Evolutionary conservation across 1,140 invertebrate species (phyloP).

Genomic region (Drosophila lacertosa): DNA sequence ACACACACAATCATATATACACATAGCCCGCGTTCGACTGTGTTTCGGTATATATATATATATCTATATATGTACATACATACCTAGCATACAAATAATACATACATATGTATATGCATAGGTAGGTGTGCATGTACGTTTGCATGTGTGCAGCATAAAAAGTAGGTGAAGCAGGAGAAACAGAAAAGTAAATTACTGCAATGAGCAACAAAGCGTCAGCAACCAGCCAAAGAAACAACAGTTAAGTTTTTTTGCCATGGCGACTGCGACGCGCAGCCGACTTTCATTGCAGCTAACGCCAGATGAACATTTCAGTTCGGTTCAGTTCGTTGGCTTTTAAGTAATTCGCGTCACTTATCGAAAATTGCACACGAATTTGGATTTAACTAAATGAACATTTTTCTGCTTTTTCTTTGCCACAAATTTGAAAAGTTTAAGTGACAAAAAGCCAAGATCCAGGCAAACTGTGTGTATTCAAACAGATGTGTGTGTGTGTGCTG

Average conservation of each 20-base stretch:
- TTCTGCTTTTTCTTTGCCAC: slow-evolving; percentile 14
- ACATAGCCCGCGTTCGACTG: neutral
- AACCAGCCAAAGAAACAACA: slow-evolving; percentile 54
- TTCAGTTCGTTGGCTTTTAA: slow-evolving; percentile 51
- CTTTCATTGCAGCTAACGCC: slow-evolving; percentile 55
- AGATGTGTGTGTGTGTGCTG: slow-evolving; percentile 20
- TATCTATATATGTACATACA: slow-evolving; percentile 12
- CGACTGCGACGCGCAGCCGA: slow-evolving; percentile 36
- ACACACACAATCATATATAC: neutral
- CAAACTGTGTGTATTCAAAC: slow-evolving; percentile 36
- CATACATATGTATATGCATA: slow-evolving; percentile 20
- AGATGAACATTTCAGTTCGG: slow-evolving; percentile 37
- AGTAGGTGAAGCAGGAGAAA: slow-evolving; percentile 56
- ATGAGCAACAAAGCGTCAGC: slow-evolving; percentile 49
- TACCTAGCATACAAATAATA: no score
- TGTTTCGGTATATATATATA: slow-evolving; percentile 2
- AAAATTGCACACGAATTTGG: slow-evolving; percentile 39
- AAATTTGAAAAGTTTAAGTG: slow-evolving; percentile 11
- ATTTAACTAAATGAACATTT: slow-evolving; percentile 7
- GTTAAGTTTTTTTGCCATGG: slow-evolving; percentile 60
- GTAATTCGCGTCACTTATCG: slow-evolving; percentile 42
- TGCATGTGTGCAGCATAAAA: slow-evolving; percentile 66
- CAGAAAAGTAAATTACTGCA: slow-evolving; percentile 70
- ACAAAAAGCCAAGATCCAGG: slow-evolving; percentile 20
- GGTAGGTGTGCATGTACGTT: slow-evolving; percentile 12